phyloP scores from a whole-genome alignment of 1,140 invertebrate genomes.

The Drosophila lowei region DNA sequence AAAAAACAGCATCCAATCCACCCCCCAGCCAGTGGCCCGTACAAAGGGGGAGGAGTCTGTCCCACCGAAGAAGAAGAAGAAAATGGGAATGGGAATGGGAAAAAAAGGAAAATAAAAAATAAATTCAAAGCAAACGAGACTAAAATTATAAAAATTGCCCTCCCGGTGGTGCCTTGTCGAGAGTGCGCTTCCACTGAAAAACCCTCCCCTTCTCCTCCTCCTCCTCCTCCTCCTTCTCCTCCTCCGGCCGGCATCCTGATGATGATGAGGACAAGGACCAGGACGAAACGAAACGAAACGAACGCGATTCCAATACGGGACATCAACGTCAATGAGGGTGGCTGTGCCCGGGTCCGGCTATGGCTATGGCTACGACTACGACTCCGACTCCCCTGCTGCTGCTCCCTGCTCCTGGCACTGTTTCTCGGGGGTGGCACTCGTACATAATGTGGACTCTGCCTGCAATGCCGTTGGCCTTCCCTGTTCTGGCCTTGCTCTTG shows the following conservation, averaged over 20 bases:
- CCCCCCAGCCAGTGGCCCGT: slow-evolving; percentile 44
- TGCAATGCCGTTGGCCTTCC: slow-evolving; percentile 36
- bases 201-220: slow-evolving; percentile 6
- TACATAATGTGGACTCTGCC: slow-evolving; percentile 63
- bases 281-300: slow-evolving; percentile 49
- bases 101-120: slow-evolving; percentile 64
- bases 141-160: slow-evolving; percentile 83
- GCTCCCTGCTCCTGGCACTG: slow-evolving; percentile 41
- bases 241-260: neutral
- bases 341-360: slow-evolving; percentile 24
- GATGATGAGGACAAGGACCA: slow-evolving; percentile 14
- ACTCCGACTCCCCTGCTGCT: neutral
- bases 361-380: slow-evolving; percentile 23
- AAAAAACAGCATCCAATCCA: slow-evolving; percentile 55
- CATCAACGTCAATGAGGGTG: slow-evolving; percentile 79
- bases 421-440: slow-evolving; percentile 43
- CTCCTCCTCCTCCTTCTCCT: slow-evolving; percentile 6
- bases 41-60: slow-evolving; percentile 65
- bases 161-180: slow-evolving; percentile 69
- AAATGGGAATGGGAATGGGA: slow-evolving; percentile 7
- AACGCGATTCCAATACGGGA: slow-evolving; percentile 82
- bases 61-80: slow-evolving; percentile 41
- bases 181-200: slow-evolving; percentile 36
- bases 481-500: no score
- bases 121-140: slow-evolving; percentile 82